Conservation (phyloP, 2,113 vertebrate genomes). For the Nicator chloris region DNA sequence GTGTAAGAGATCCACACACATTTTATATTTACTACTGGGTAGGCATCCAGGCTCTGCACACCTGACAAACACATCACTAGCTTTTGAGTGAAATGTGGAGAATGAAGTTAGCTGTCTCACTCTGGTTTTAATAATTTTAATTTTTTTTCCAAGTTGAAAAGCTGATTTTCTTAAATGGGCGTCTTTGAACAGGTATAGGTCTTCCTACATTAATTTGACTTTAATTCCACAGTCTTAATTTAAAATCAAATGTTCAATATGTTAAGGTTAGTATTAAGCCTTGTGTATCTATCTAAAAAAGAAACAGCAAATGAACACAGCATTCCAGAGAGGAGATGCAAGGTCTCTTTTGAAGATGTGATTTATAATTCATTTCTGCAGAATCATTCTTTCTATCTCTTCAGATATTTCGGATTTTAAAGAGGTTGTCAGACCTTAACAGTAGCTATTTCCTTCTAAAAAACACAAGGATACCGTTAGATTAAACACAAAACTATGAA, state of each 20-base stretch:
- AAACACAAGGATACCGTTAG: background rate
- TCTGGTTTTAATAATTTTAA: background rate
- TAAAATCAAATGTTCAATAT: background rate
- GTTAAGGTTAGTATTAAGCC: background rate
- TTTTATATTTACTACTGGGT: background rate
- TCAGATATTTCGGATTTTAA: background rate
- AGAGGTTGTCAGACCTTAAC: background rate
- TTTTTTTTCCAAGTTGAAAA: background rate
- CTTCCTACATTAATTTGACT: background rate
- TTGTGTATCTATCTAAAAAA: background rate
- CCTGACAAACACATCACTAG: background rate
- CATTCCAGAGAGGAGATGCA: background rate
- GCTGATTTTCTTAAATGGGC: background rate
- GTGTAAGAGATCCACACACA: background rate
- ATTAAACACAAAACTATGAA: background rate
- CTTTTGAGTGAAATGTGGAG: background rate
- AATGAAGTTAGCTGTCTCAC: background rate
- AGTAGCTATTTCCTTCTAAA: background rate
- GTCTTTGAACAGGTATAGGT: background rate
- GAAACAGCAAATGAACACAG: background rate
- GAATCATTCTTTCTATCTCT: background rate
- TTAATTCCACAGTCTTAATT: background rate
- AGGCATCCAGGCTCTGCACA: background rate
- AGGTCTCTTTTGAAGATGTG: background rate
- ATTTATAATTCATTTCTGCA: background rate